phyloP scores from a whole-genome alignment of 2,888 invertebrate genomes.

The Chymomyza procnemis region DNA sequence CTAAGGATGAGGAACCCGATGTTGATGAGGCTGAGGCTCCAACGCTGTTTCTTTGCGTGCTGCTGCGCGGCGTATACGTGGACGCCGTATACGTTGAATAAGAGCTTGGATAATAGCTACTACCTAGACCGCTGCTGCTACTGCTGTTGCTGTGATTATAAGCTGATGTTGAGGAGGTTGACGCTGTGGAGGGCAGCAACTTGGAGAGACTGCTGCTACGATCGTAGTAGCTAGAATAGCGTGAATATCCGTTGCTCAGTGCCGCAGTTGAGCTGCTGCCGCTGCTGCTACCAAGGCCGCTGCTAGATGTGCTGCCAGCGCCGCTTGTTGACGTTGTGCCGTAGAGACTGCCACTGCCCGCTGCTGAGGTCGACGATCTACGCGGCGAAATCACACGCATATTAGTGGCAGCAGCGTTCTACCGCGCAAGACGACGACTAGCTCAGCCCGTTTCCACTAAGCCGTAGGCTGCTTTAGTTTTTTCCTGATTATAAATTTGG shows the following conservation, averaged over 20 bases:
- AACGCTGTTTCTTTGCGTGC: slow-evolving; percentile 57
- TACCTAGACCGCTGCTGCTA: slow-evolving; percentile 34
- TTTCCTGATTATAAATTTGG: slow-evolving; percentile 38
- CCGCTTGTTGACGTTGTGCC: slow-evolving; percentile 75
- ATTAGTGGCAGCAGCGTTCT: slow-evolving; percentile 57
- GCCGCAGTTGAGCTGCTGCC: slow-evolving; percentile 36
- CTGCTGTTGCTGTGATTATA: slow-evolving; percentile 36
- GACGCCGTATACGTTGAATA: slow-evolving; percentile 59
- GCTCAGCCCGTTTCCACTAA: background rate
- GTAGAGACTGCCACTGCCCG: slow-evolving; percentile 78
- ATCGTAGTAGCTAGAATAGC: slow-evolving; percentile 65
- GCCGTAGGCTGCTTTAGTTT: background rate
- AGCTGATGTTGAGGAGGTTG: slow-evolving; percentile 36
- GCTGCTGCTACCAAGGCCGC: slow-evolving; percentile 42
- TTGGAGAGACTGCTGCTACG: slow-evolving; percentile 72
- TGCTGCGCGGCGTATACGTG: slow-evolving; percentile 71
- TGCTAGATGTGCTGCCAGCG: slow-evolving; percentile 46
- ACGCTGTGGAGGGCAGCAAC: slow-evolving; percentile 53
- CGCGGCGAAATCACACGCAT: slow-evolving; percentile 79
- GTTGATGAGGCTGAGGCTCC: slow-evolving; percentile 49
- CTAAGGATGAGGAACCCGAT: slow-evolving; percentile 40
- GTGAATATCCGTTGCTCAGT: slow-evolving; percentile 66
- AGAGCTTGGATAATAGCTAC: slow-evolving; percentile 61
- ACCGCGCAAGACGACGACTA: background rate
- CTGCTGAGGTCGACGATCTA: slow-evolving; percentile 77